Evolutionary conservation across 1,140 invertebrate species (phyloP).

Genomic region (Leptonema lineaticorne): DNA sequence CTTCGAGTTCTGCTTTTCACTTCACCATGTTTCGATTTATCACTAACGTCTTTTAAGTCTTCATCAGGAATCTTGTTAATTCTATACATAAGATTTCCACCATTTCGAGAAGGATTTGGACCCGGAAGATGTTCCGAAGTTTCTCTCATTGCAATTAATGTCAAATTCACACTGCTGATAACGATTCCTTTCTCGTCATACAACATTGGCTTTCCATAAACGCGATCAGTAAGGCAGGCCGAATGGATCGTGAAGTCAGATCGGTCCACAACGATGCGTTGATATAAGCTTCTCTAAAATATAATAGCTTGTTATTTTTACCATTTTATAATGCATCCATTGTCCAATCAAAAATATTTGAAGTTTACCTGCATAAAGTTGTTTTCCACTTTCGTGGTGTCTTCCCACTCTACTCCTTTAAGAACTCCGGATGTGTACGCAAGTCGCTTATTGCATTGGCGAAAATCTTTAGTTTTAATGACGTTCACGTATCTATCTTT

Average conservation of each 20-base stretch:
- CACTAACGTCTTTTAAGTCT: neutral
- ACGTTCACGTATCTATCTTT: constrained; percentile 60
- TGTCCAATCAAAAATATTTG: no score
- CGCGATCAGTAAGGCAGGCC: constrained; percentile 59
- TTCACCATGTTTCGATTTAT: neutral
- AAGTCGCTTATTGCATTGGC: constrained; percentile 60
- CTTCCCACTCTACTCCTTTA: constrained; percentile 55
- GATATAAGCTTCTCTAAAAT: constrained; percentile 55
- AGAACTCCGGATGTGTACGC: constrained; percentile 63
- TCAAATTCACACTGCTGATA: constrained; percentile 59
- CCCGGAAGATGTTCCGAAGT: neutral
- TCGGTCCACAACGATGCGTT: constrained; percentile 57
- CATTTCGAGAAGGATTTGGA: constrained; percentile 43
- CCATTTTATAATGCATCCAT: no score
- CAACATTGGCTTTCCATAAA: constrained; percentile 57
- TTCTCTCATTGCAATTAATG: constrained; percentile 47
- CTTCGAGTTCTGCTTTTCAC: neutral
- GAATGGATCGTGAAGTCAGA: constrained; percentile 63
- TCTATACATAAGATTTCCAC: constrained; percentile 60
- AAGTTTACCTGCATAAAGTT: constrained; percentile 57
- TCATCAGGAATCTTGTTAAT: constrained; percentile 2
- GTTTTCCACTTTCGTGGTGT: constrained; percentile 56
- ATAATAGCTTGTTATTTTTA: no score
- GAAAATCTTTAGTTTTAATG: constrained; percentile 67
- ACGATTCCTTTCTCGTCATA: constrained; percentile 56